A percentile compares a stretch with the other conserved stretches of the same genome.
Evolutionary conservation across 2,888 invertebrate genomes (phyloP).

Genomic region (Dryococelus australis): DNA sequence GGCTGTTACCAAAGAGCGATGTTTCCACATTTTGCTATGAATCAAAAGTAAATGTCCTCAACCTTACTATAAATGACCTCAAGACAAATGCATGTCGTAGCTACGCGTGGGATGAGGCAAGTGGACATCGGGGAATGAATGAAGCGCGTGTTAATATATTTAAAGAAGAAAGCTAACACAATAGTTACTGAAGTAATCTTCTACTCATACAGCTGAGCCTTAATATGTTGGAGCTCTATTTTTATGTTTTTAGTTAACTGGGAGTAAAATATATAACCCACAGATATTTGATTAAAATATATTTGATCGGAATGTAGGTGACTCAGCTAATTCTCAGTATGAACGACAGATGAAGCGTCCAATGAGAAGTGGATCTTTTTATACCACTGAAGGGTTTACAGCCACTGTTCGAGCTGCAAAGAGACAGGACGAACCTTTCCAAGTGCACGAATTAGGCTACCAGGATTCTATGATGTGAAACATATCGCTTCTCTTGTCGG

Average conservation of each 20-base stretch:
- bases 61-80: too few species aligned
- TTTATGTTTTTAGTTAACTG: not conserved
- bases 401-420: not conserved
- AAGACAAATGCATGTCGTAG: too few species aligned
- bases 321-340: not conserved
- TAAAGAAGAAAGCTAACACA: too few species aligned
- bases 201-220: not conserved
- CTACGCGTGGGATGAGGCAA: too few species aligned
- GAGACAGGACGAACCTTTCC: not conserved
- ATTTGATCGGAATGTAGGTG: not conserved
- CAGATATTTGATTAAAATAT: not conserved
- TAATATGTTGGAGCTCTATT: not conserved
- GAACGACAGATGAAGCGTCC: not conserved
- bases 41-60: too few species aligned
- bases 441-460: too few species aligned
- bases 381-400: not conserved
- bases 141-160: too few species aligned
- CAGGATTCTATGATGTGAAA: too few species aligned
- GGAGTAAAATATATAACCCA: not conserved
- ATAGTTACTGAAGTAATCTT: not conserved
- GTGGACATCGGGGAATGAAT: too few species aligned
- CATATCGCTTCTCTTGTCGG: too few species aligned
- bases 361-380: not conserved
- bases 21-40: too few species aligned
- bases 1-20: too few species aligned